Evolutionary conservation across 2,113 vertebrate species (phyloP).

Genomic region (Illadopsis cleaveri): DNA sequence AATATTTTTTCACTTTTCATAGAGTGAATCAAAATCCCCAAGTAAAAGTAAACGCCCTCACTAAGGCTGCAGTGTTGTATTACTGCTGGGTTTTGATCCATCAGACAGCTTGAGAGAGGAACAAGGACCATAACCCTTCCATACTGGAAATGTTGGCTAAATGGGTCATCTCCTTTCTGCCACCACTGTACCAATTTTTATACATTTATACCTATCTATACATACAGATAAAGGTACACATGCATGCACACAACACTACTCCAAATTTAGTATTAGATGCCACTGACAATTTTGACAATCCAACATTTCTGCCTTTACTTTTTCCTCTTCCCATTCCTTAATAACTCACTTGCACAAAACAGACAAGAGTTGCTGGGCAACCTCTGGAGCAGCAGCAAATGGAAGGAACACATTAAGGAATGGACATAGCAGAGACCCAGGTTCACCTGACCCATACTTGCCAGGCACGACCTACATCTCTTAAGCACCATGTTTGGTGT

Average conservation of each 20-base stretch:
- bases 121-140: not conserved
- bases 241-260: not conserved
- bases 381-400: not conserved
- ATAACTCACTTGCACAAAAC: not conserved
- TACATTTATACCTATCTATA: not conserved
- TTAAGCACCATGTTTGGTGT: not conserved
- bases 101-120: not conserved
- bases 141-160: not conserved
- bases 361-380: not conserved
- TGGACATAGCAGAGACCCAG: not conserved
- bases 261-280: not conserved
- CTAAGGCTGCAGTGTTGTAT: not conserved
- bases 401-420: not conserved
- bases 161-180: not conserved
- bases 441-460: not conserved
- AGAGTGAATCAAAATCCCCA: not conserved
- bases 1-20: not conserved
- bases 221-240: rapidly evolving
- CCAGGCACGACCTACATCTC: not conserved
- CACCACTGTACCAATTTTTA: not conserved
- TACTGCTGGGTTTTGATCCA: not conserved
- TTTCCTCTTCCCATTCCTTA: not conserved
- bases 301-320: not conserved
- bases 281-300: not conserved
- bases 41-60: not conserved